Percentiles rank a stretch among this genome's conserved stretches.
These are phyloP conservation scores for Mandrillus leucophaeus DNA, from an alignment of 2,113 vertebrate species.

Conservation along the genomic window DNA sequence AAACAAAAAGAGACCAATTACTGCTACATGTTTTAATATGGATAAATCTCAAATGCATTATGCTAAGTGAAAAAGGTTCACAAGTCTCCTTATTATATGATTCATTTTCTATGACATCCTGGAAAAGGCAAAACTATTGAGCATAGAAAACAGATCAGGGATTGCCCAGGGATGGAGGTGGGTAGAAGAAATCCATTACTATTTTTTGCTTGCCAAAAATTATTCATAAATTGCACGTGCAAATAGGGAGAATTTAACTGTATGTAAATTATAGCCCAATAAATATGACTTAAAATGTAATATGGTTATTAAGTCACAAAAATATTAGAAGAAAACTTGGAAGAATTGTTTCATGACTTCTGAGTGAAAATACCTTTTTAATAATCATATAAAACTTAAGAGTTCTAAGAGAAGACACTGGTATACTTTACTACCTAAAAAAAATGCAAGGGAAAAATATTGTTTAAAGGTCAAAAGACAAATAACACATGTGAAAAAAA, in stretches of 20 bases:
- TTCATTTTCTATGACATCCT: background rate
- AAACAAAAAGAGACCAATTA: background rate
- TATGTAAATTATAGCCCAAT: background rate
- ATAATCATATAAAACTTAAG: background rate
- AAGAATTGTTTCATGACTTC: background rate
- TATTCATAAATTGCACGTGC: background rate
- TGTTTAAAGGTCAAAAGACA: background rate
- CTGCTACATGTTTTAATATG: background rate
- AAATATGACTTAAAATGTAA: background rate
- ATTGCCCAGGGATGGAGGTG: background rate
- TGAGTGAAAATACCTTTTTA: background rate
- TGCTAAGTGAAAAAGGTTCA: background rate
- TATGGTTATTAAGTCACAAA: background rate
- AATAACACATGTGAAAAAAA: background rate
- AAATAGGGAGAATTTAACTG: background rate
- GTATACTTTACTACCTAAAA: background rate
- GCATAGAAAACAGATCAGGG: background rate
- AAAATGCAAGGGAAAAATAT: background rate
- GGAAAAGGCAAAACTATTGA: background rate
- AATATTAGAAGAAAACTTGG: background rate
- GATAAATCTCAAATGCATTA: background rate
- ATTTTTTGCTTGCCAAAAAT: background rate
- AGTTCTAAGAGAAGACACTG: background rate
- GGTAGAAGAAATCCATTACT: background rate
- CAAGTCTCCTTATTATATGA: background rate